phyloP scores from a whole-genome alignment of 1,140 invertebrate species.

The Drosophila lacertosa region DNA sequence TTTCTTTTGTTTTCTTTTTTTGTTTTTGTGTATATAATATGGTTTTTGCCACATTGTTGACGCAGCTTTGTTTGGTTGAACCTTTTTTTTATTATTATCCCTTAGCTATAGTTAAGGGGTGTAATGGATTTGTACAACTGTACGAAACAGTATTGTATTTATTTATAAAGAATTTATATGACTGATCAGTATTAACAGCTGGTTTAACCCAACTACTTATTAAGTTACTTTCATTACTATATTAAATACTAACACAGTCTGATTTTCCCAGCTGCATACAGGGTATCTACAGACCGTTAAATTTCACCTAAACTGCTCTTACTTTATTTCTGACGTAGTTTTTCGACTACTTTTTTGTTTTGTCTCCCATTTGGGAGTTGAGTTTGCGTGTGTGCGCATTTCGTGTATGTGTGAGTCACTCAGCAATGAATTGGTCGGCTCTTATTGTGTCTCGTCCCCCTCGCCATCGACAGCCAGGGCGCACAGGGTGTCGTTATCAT shows the following conservation, averaged over 20 bases:
- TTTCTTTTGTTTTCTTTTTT: not conserved
- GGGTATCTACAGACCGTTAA: not conserved
- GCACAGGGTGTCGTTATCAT: slow-evolving; percentile 56
- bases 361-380: slow-evolving; percentile 58
- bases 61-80: slow-evolving; percentile 2
- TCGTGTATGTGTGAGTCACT: slow-evolving; percentile 34
- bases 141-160: too few species aligned
- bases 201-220: too few species aligned
- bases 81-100: slow-evolving; percentile 1
- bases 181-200: too few species aligned
- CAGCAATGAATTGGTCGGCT: slow-evolving; percentile 64
- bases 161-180: too few species aligned
- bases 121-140: not conserved
- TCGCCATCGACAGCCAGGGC: not conserved
- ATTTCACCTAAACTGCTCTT: not conserved
- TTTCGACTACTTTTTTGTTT: slow-evolving; percentile 43
- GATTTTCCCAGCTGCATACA: not conserved
- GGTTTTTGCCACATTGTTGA: slow-evolving; percentile 31
- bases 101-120: not conserved
- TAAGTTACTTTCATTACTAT: too few species aligned
- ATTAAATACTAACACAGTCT: too few species aligned
- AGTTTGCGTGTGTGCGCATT: slow-evolving; percentile 3
- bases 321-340: slow-evolving; percentile 36
- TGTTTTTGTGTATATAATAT: slow-evolving; percentile 11
- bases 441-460: slow-evolving; percentile 32